Conservation (phyloP, 2,888 invertebrate genomes). For the Machimus rusticus region DNA sequence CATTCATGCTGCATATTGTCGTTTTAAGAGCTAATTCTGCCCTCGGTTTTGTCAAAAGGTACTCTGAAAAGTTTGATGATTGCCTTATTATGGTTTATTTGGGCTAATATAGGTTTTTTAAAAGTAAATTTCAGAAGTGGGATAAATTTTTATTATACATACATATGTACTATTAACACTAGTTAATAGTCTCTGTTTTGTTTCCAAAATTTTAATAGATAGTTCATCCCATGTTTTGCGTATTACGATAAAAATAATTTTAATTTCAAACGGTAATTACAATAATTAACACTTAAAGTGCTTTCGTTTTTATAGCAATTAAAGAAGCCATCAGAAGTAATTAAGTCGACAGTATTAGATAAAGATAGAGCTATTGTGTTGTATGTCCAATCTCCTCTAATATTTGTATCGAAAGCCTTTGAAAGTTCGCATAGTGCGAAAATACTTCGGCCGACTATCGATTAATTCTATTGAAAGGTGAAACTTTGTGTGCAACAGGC, state of each 20-base stretch:
- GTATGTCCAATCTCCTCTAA: background rate
- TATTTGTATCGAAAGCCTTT: background rate
- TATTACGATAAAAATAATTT: background rate
- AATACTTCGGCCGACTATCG: background rate
- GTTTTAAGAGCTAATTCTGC: no score
- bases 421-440: background rate
- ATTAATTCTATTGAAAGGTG: background rate
- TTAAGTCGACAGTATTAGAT: background rate
- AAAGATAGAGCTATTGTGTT: background rate
- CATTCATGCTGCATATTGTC: no score
- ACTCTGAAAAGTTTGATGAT: no score
- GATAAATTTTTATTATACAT: no score
- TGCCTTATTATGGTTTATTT: no score
- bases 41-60: no score
- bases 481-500: constrained; percentile 19
- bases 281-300: background rate
- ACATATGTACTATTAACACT: no score
- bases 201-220: background rate
- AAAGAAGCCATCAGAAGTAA: background rate
- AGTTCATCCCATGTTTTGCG: background rate
- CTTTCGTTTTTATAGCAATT: background rate
- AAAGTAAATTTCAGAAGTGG: no score
- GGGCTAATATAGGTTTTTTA: no score
- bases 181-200: background rate
- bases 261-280: background rate